Conservation (phyloP, 1,140 invertebrate genomes). For the Scaptomyza montana region DNA sequence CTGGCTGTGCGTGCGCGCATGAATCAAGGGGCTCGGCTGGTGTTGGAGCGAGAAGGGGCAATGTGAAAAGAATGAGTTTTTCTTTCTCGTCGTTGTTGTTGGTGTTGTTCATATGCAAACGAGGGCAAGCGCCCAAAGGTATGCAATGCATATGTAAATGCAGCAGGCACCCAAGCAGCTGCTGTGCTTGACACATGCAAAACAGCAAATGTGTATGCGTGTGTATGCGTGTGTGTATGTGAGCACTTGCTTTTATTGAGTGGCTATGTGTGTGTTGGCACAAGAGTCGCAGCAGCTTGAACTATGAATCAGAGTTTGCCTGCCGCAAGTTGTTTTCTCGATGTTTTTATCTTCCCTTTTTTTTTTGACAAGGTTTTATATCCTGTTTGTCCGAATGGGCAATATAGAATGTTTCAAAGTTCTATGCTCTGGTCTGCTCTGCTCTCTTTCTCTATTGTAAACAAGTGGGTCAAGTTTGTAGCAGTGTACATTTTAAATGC, state of each 20-base stretch:
- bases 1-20: conserved; percentile 44
- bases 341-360: neutral
- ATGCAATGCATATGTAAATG: conserved; percentile 70
- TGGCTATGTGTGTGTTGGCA: neutral
- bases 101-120: conserved; percentile 54
- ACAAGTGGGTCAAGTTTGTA: neutral
- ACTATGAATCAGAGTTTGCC: neutral
- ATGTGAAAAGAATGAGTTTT: conserved; percentile 25
- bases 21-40: conserved; percentile 22
- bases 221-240: conserved; percentile 6
- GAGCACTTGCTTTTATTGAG: no score
- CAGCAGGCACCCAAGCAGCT: conserved; percentile 36
- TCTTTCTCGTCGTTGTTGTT: conserved; percentile 14
- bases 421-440: neutral
- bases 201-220: conserved; percentile 30
- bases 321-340: neutral
- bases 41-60: neutral
- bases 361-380: neutral
- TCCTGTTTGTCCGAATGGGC: neutral
- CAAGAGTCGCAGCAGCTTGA: neutral
- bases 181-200: conserved; percentile 70
- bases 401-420: neutral
- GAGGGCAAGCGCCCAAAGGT: conserved; percentile 75
- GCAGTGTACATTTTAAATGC: conserved; percentile 1
- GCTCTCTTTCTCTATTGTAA: no score